Conservation (phyloP, 1,140 invertebrate genomes). For the Drosophila murphyi region DNA sequence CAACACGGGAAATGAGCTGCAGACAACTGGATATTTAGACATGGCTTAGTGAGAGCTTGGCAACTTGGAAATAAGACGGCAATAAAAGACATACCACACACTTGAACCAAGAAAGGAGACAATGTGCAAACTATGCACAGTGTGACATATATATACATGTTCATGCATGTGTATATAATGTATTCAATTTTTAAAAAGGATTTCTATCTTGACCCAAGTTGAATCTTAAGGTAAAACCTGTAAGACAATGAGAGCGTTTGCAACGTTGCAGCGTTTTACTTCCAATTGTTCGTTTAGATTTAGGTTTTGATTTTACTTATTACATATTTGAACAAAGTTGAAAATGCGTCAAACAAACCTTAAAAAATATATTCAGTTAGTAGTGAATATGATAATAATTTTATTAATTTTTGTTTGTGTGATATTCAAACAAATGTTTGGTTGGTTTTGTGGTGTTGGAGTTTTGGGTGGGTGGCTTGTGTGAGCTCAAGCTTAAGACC, state of each 20-base stretch:
- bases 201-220: no score
- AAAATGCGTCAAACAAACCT: neutral
- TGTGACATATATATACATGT: no score
- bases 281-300: no score
- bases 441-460: neutral
- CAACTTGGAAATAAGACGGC: slow-evolving; percentile 48
- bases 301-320: no score
- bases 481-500: neutral
- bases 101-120: slow-evolving; percentile 32
- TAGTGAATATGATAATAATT: no score
- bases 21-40: slow-evolving; percentile 62
- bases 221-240: no score
- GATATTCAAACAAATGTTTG: slow-evolving; percentile 3
- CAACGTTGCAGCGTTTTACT: no score
- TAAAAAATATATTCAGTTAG: no score
- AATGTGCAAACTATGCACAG: slow-evolving; percentile 70
- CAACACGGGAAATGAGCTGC: slow-evolving; percentile 67
- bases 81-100: neutral
- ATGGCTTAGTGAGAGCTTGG: slow-evolving; percentile 65
- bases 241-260: no score
- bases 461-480: neutral
- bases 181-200: neutral
- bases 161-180: slow-evolving; percentile 22
- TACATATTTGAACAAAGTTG: no score
- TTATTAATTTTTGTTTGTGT: neutral